Evolutionary conservation across 2,113 vertebrate genomes (phyloP), one percentile per base, ranked within the genome.

Genomic region (Callocephalon fimbriatum): DNA sequence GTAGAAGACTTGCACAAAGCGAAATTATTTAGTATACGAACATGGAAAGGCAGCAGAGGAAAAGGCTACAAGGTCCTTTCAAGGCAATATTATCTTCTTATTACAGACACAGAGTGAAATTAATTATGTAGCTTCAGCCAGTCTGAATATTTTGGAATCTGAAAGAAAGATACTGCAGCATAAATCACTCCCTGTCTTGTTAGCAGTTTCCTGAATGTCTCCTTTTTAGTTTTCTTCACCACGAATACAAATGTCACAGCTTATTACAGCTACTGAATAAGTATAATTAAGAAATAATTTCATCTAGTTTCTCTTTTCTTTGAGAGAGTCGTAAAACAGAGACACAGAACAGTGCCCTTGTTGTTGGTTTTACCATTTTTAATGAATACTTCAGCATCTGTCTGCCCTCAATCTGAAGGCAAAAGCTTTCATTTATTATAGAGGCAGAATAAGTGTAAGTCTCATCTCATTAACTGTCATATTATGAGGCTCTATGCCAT

Each of bases 401-500:
- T 66, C 86, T 92, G 75, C 65, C 75, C 94, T 97, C 93, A 81
- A 47, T 90, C 53, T 94, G 91, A 96, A 97, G 91, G 95, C 91
- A 96, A 92, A 97, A 97, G 88, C 94, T 95, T 97, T 96, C 85
- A 94, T 44, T 96, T 97, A 97, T 96, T 98, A 92, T 61, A 90
- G 86, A 97, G 79, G 87, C 91, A 97, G 96, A 96, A 37, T 91
- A 97, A 97, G 91, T 96, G 88, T 91, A 85, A 94, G 97, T 97
- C 96, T 96, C 97, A 97, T 96, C 97, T 98, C 97, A 96, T 98
- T 98, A 98, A 96, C 95, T 97, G 96, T 96, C 95, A 95, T 95
- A 97, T 97, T 98, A 96, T 88, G 70, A 97, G 96, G 84, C 96
- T 97, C 89, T 42, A 80, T 97, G 94, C 96, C 95, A 97, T 97